These are phyloP conservation scores for Platichthys stellatus DNA, from an alignment of 2,113 vertebrate species.

Conservation along the genomic window DNA sequence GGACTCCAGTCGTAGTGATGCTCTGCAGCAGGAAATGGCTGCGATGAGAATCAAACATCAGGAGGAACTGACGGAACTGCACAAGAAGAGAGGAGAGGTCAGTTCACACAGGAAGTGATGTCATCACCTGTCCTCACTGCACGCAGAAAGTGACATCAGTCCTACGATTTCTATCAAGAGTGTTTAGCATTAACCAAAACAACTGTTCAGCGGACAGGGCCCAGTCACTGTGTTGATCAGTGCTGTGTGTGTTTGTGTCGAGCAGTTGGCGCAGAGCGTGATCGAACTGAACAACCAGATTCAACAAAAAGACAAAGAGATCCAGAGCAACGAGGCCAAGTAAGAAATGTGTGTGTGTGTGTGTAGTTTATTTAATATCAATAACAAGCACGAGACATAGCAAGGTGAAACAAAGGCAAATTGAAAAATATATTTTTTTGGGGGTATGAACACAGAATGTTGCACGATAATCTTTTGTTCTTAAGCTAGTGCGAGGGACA, in stretches of 20 bases:
- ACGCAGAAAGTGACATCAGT: neutral
- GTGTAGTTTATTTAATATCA: no score
- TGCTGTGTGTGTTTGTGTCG: slow-evolving; percentile 6
- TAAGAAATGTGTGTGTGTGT: slow-evolving; percentile 68
- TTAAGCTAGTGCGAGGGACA: no score
- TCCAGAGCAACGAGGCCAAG: slow-evolving; percentile 94
- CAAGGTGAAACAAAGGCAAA: no score
- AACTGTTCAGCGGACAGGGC: no score
- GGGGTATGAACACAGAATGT: no score
- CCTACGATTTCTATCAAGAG: no score
- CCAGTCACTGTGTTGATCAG: neutral
- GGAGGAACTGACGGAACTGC: slow-evolving; percentile 95
- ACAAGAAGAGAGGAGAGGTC: slow-evolving; percentile 98
- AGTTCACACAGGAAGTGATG: slow-evolving; percentile 13
- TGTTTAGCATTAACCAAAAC: no score
- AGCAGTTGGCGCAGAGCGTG: slow-evolving; percentile 96
- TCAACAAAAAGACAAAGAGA: slow-evolving; percentile 95
- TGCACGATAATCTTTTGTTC: no score
- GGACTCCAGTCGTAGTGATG: slow-evolving; percentile 85
- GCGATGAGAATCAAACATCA: slow-evolving; percentile 94
- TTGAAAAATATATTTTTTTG: no score
- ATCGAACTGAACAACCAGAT: slow-evolving; percentile 97
- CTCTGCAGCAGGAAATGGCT: slow-evolving; percentile 91
- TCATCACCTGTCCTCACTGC: neutral
- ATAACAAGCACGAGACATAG: no score